Evolutionary conservation across 2,888 invertebrate species (phyloP).

Genomic region (Yponomeuta evonymella): DNA sequence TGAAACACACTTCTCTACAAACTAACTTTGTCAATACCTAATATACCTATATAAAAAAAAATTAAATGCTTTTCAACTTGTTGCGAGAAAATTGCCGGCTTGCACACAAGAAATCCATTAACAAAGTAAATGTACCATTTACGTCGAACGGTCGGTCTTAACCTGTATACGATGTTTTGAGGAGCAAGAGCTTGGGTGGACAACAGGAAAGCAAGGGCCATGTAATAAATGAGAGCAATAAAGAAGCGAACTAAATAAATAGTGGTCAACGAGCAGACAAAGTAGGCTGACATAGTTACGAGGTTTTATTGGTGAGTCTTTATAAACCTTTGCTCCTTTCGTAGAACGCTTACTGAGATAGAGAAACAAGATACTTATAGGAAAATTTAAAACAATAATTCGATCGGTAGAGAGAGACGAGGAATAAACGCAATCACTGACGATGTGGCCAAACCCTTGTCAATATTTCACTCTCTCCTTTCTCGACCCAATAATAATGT

Average conservation of each 20-base stretch:
- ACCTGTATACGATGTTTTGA: conserved; percentile 7
- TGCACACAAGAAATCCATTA: conserved; percentile 26
- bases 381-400: background rate
- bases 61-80: conserved; percentile 12
- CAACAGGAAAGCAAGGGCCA: conserved; percentile 44
- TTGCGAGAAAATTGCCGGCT: conserved; percentile 16
- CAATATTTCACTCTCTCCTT: conserved; percentile 12
- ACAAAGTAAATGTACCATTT: conserved; percentile 37
- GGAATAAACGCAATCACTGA: background rate
- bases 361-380: background rate
- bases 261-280: conserved; percentile 30
- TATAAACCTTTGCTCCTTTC: background rate
- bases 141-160: conserved; percentile 24
- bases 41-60: conserved; percentile 5
- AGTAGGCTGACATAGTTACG: conserved; percentile 22
- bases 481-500: conserved; percentile 9
- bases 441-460: background rate
- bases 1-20: background rate
- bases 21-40: background rate
- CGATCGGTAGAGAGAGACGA: background rate
- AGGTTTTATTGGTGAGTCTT: background rate
- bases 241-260: conserved; percentile 38
- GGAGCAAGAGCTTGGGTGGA: conserved; percentile 25
- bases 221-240: conserved; percentile 42
- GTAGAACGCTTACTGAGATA: background rate